phyloP scores from a whole-genome alignment of 2,797 vertebrate species.

The Notoglanidium macrostoma region DNA sequence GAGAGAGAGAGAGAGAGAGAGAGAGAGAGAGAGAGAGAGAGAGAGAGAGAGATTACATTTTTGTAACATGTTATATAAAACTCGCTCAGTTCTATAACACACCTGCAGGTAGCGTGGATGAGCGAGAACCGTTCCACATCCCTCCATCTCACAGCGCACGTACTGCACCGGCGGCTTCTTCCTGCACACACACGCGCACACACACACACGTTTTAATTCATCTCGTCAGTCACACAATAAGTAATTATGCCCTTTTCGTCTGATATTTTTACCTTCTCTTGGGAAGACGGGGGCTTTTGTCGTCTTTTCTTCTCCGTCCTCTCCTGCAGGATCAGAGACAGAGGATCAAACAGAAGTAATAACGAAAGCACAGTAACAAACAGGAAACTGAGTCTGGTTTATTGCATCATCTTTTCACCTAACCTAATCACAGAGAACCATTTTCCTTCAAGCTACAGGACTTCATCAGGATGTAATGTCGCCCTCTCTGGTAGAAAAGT shows the following conservation, averaged over 20 bases:
- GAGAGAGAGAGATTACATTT: neutral
- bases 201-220: neutral
- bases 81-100: constrained; percentile 48
- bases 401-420: neutral
- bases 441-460: neutral
- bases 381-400: neutral
- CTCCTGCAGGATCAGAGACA: constrained; percentile 75
- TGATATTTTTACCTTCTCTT: constrained; percentile 84
- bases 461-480: neutral
- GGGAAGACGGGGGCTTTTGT: constrained; percentile 93
- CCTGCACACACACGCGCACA: constrained; percentile 65
- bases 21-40: neutral
- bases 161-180: constrained; percentile 99
- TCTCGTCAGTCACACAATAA: too few species aligned
- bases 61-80: too few species aligned
- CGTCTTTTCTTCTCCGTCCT: constrained; percentile 94
- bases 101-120: constrained; percentile 97
- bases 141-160: constrained; percentile 97
- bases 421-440: neutral
- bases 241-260: too few species aligned
- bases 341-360: neutral
- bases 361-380: neutral
- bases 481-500: constrained; percentile 11
- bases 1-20: neutral
- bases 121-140: constrained; percentile 94